These are phyloP conservation scores for Pseudolycoriella hygida DNA, from an alignment of 2,888 invertebrate genomes.

Conservation along the genomic window DNA sequence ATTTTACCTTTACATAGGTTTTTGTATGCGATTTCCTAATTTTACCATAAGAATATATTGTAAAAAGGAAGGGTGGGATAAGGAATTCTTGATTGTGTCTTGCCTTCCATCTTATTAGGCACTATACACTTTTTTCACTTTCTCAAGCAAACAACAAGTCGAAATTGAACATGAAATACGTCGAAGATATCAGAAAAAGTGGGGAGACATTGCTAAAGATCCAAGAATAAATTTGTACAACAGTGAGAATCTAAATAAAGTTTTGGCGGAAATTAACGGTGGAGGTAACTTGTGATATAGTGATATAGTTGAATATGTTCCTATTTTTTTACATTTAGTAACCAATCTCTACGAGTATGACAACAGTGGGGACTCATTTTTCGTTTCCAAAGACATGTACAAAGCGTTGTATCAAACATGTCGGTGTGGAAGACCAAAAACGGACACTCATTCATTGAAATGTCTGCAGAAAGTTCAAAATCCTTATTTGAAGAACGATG, in stretches of 20 bases:
- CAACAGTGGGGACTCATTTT: slow-evolving; percentile 20
- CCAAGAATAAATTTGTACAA: slow-evolving; percentile 21
- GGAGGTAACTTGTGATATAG: too few relatives aligned
- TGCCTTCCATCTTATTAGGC: too few relatives aligned
- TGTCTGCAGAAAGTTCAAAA: slow-evolving; percentile 22
- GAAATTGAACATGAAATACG: slow-evolving; percentile 21
- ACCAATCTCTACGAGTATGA: slow-evolving; percentile 15
- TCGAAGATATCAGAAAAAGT: slow-evolving; percentile 18
- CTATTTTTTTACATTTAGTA: not conserved
- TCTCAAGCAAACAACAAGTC: slow-evolving; percentile 28
- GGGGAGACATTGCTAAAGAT: slow-evolving; percentile 16
- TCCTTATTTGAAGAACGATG: slow-evolving; percentile 12
- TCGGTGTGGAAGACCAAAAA: slow-evolving; percentile 23
- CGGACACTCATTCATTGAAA: slow-evolving; percentile 20
- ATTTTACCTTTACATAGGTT: too few relatives aligned
- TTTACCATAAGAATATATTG: too few relatives aligned
- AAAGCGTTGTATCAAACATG: slow-evolving; percentile 19
- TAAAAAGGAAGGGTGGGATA: too few relatives aligned
- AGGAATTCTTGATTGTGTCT: too few relatives aligned
- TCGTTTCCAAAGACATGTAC: slow-evolving; percentile 23
- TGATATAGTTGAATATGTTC: not conserved
- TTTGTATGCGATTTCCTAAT: too few relatives aligned
- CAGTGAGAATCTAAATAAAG: slow-evolving; percentile 18
- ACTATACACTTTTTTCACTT: too few relatives aligned
- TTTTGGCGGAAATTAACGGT: slow-evolving; percentile 6